These are phyloP conservation scores for Scaptomyza montana DNA, from an alignment of 1,140 invertebrate species.

Conservation along the genomic window DNA sequence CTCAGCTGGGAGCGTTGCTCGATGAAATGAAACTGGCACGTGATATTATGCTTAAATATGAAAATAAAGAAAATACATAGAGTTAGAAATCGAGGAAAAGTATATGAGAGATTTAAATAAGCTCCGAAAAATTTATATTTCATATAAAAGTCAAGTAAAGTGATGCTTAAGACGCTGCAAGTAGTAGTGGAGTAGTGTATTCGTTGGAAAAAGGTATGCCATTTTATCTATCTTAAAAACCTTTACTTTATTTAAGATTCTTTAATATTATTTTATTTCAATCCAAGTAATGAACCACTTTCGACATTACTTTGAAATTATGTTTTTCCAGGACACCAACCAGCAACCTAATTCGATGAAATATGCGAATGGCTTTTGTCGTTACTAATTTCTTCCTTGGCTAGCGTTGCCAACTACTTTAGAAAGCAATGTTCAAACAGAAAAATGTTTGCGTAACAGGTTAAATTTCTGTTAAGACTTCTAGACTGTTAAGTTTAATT, in stretches of 20 bases:
- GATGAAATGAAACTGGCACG: slow-evolving; percentile 71
- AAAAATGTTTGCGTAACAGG: neutral
- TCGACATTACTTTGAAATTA: neutral
- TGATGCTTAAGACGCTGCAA: no score
- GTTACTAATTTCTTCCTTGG: neutral
- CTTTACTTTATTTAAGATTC: no score
- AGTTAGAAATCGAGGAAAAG: neutral
- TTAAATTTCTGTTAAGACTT: neutral
- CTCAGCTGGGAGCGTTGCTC: slow-evolving; percentile 65
- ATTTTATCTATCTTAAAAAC: no score
- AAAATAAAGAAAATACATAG: slow-evolving; percentile 55
- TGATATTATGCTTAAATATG: slow-evolving; percentile 70
- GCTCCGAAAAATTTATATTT: no score
- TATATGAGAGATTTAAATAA: neutral
- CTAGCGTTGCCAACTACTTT: slow-evolving; percentile 24
- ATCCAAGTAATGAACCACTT: neutral
- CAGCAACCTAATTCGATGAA: neutral
- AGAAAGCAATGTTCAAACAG: no score
- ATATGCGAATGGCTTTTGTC: neutral
- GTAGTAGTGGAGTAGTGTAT: no score
- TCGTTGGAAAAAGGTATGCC: no score
- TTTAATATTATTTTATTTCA: neutral
- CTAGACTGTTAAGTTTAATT: neutral
- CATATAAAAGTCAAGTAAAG: no score
- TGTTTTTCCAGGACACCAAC: neutral